Evolutionary conservation across 2,797 vertebrate genomes (phyloP), one percentile per base, ranked within the genome.

Genomic region (Silurus aristotelis): DNA sequence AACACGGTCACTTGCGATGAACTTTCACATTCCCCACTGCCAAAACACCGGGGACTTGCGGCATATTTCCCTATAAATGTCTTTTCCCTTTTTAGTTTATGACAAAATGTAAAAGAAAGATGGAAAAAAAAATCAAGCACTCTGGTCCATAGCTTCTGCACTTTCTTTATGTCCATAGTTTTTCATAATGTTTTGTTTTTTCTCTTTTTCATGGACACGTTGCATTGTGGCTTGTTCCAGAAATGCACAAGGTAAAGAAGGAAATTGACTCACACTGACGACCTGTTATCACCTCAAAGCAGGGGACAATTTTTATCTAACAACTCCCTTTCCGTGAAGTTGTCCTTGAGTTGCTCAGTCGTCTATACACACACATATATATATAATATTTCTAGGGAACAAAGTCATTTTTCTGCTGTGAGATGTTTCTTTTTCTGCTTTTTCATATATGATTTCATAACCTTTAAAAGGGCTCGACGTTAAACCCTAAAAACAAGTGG

Each of bases 341-440:
- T 80, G 61, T 94, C 92, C 92, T 92, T 86, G 68, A 64, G 66
- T 87, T 87, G 93, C 92, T 93, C 91, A 90, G 94, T 93, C 87
- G 91, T 94, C 93, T 95, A 93, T 94, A 93, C 92, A 93, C 6
- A 93, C 6, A 10, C 93, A 94, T 94, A 93, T 93, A 93, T 92
- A 43, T 25, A 43, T 63, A 64, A 66, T 80, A 66, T 79, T 93
- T 90, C 91, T 93, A 94, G 92, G 92, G 92, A 92, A 93, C 91
- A 92, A 90, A 92, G 92, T 93, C 92, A 90, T 81, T 92, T 91
- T 92, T 82, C 89, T 92, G 76, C 91, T 87, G 92, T 92, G 91
- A 92, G 91, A 93, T 92, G 75, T 92, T 92, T 92, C 87, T 91
- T 91, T 86, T 91, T 83, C 63, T 27, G n/a, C 25, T 58, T 84